Conservation (phyloP, 2,797 vertebrate genomes). For the Phalloptychus januarius region DNA sequence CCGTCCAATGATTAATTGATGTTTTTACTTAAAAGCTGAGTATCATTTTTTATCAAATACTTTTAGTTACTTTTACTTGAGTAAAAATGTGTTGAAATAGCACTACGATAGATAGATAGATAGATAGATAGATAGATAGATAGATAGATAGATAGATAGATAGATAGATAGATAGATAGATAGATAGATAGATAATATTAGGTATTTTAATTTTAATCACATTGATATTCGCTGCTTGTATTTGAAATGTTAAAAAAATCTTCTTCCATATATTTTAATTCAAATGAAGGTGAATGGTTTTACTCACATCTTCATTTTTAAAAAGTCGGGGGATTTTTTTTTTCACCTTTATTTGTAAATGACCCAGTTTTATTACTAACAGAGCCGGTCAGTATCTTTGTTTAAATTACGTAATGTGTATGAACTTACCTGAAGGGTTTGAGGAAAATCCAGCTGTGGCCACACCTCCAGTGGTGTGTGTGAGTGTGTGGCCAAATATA, state of each 20-base stretch:
- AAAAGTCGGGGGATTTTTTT: background rate
- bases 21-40: background rate
- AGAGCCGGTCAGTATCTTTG: background rate
- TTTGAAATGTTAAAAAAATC: background rate
- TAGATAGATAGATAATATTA: background rate
- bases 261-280: background rate
- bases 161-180: background rate
- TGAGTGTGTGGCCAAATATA: too few relatives aligned
- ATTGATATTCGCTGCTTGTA: background rate
- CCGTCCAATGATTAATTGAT: too few relatives aligned
- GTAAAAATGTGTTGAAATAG: too few relatives aligned
- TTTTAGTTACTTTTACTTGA: too few relatives aligned
- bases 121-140: background rate
- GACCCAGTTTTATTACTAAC: background rate
- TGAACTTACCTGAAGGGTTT: constrained; percentile 53
- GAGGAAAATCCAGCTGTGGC: constrained; percentile 61
- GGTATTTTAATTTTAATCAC: background rate
- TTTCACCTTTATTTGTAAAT: background rate
- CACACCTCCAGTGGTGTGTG: background rate
- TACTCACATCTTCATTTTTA: background rate
- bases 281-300: background rate
- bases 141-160: background rate
- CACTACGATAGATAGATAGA: background rate
- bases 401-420: background rate
- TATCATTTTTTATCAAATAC: too few relatives aligned